Conservation (phyloP, 1,140 invertebrate genomes). For the Drosophila pachea region DNA sequence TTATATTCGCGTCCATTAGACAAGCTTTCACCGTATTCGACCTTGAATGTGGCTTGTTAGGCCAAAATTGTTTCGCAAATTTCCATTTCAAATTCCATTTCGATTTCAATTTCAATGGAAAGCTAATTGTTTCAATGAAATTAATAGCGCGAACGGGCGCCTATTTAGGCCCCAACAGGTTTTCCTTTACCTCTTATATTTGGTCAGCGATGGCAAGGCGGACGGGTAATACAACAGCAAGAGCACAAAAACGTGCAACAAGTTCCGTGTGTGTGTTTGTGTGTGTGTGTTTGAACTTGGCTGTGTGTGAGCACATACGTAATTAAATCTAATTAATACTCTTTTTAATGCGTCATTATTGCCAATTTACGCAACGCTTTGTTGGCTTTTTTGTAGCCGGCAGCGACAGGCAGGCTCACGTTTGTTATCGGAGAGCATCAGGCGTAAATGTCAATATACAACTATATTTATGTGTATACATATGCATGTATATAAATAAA, state of each 20-base stretch:
- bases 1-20: not conserved
- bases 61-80: constrained; percentile 35
- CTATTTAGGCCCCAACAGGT: constrained; percentile 50
- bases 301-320: constrained; percentile 1
- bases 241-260: constrained; percentile 46
- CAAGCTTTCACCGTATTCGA: constrained; percentile 25
- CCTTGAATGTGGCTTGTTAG: constrained; percentile 56
- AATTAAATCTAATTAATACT: constrained; percentile 54
- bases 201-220: constrained; percentile 39
- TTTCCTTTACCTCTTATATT: constrained; percentile 47
- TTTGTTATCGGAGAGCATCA: constrained; percentile 33
- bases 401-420: constrained; percentile 11
- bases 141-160: constrained; percentile 16
- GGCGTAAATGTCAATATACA: constrained; percentile 24
- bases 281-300: not conserved
- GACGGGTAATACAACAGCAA: constrained; percentile 24
- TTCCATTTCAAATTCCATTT: constrained; percentile 12
- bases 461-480: not conserved
- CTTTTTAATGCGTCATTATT: constrained; percentile 70
- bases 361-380: constrained; percentile 44
- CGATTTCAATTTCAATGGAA: constrained; percentile 53
- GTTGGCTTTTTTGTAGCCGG: constrained; percentile 20
- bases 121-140: constrained; percentile 35
- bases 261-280: constrained; percentile 36
- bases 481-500: constrained; percentile 20